Conservation (phyloP, 2,888 invertebrate species). For the Selenia dentaria region DNA sequence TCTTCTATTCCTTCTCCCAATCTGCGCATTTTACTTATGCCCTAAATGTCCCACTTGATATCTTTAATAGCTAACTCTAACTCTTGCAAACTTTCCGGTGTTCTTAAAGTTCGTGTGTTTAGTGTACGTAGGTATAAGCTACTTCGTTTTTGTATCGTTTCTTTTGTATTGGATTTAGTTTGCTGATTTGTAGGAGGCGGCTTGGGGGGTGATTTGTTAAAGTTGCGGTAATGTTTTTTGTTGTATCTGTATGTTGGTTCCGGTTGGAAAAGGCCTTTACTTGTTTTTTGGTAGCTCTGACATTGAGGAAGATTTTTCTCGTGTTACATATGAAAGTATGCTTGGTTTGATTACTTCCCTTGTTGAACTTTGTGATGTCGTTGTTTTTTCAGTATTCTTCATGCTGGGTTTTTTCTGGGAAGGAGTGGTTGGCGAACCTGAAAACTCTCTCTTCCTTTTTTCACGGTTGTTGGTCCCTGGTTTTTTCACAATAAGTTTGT, state of each 20-base stretch:
- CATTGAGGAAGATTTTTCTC: conserved; percentile 5
- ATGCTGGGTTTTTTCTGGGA: background rate
- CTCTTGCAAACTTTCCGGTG: conserved; percentile 1
- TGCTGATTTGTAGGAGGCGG: conserved; percentile 2
- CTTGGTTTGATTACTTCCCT: conserved; percentile 3
- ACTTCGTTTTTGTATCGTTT: background rate
- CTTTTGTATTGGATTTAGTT: conserved; percentile 1
- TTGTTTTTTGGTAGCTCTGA: conserved; percentile 4
- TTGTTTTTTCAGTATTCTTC: background rate
- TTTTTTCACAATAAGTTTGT: conserved; percentile 8
- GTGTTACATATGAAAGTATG: background rate
- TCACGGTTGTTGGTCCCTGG: background rate
- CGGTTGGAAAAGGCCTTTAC: background rate
- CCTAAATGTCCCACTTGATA: conserved; percentile 15
- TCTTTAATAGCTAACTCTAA: background rate
- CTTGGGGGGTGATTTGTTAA: conserved; percentile 1
- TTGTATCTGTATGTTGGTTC: conserved; percentile 1
- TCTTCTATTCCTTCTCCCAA: conserved; percentile 15
- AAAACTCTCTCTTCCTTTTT: conserved; percentile 4
- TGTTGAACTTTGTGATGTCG: background rate
- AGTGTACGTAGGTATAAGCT: background rate
- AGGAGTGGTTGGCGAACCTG: background rate
- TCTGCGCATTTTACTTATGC: conserved; percentile 11
- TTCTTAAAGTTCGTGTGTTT: conserved; percentile 2
- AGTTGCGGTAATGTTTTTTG: background rate